phyloP scores from a whole-genome alignment of 2,888 invertebrate species.

The Pristionchus entomophagus region DNA sequence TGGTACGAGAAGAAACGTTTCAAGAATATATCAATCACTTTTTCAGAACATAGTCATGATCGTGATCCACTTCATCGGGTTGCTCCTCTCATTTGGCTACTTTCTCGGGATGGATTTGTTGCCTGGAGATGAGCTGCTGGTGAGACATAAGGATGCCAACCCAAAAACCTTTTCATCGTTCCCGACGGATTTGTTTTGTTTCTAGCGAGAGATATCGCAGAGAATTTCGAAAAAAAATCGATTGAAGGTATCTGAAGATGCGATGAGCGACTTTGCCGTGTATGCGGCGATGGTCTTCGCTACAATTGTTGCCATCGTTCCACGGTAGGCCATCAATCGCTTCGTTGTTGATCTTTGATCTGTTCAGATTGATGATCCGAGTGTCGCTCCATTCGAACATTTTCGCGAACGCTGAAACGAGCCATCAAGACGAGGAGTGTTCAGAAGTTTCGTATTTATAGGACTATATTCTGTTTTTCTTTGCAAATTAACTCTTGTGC shows the following conservation, averaged over 20 bases:
- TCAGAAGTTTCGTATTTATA: no score
- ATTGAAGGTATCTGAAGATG: background rate
- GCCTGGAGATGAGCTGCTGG: background rate
- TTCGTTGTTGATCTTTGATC: background rate
- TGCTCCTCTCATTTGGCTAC: background rate
- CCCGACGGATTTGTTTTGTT: no score
- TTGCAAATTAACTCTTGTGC: no score
- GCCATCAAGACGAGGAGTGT: no score
- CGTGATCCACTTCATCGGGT: background rate
- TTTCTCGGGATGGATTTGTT: background rate
- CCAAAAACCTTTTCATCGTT: no score
- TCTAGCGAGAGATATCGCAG: no score
- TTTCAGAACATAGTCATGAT: slow-evolving; percentile 6
- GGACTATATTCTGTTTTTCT: no score
- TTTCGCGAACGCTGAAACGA: no score
- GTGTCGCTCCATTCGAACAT: no score
- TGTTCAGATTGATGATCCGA: slow-evolving; percentile 13
- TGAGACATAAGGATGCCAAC: no score
- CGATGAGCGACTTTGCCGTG: background rate
- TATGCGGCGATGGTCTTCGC: background rate
- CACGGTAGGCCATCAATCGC: background rate
- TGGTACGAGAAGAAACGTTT: slow-evolving; percentile 7
- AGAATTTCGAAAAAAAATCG: no score
- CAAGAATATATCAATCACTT: background rate
- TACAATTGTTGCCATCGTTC: background rate